Evolutionary conservation across 1,140 invertebrate genomes (phyloP), one percentile per base, ranked within the genome.

Genomic region (Mizuhopecten yessoensis): DNA sequence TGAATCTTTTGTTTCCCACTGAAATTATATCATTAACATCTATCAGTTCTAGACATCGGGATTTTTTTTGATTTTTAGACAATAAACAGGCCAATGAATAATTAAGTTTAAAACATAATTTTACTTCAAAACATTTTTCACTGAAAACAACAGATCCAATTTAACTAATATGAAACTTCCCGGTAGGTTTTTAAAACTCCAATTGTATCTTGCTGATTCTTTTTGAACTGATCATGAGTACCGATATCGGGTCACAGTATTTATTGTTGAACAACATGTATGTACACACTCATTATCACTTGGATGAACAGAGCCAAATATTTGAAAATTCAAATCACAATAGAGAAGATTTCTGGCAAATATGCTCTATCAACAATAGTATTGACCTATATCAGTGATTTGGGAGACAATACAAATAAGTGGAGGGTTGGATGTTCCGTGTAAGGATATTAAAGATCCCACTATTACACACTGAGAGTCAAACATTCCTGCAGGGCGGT

Each of bases 371-470:
- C n/a, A 75, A 75, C 57, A 75, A 75, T 29, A 0, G 23, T 75
- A 75, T 75, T 75, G 57, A 75, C 57, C 57, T 75, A 75, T 75
- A 29, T 75, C 57, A 75, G 57, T 29, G 57, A 75, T 75, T 75
- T 75, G 23, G 23, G 7, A 17, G n/a, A 9, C 45, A 57, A 57
- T 57, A 29, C 20, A 29, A 29, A 75, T 17, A 75, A n/a, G n/a
- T 75, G 57, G 1, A 75, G 7, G 1, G 2, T 75, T 75, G 9
- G 57, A 17, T 49, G 45, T 49, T n/a, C 23, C 29, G 57, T 75
- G n/a, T 75, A 29, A n/a, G 57, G 57, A 75, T n/a, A n/a, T 75
- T 75, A 75, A 75, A 75, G 57, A 75, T 75, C 45, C 20, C 1
- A 15, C 13, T 17, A 75, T 29, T 17, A 45, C 57, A 75, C n/a